Percentiles rank a stretch among this genome's conserved stretches.
phyloP scores from a whole-genome alignment of 1,140 invertebrate species.

The Ptiloglossa arizonensis region DNA sequence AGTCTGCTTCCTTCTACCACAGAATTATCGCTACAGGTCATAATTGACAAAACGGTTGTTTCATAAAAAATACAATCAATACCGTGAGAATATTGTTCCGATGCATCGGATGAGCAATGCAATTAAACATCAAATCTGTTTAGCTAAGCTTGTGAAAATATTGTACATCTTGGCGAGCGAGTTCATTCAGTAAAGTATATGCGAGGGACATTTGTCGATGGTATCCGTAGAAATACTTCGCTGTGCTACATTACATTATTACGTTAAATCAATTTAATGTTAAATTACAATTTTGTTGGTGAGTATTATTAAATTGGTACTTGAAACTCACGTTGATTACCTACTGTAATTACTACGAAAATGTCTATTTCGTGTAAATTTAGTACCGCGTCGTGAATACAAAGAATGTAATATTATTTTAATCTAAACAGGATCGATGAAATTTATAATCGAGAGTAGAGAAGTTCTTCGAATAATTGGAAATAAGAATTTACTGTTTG shows the following conservation, averaged over 20 bases:
- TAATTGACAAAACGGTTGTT: too few species aligned
- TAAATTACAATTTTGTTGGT: slow-evolving; percentile 7
- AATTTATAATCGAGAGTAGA: too few species aligned
- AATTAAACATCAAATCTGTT: slow-evolving; percentile 5
- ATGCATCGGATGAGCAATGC: too few species aligned
- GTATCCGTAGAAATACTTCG: neutral
- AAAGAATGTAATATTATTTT: too few species aligned
- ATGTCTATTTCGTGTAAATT: slow-evolving; percentile 2
- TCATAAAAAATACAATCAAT: too few species aligned
- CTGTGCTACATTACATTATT: slow-evolving; percentile 19
- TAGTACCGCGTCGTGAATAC: too few species aligned
- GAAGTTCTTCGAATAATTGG: too few species aligned
- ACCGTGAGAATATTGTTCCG: too few species aligned
- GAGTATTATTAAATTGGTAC: slow-evolving; percentile 7
- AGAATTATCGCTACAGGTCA: too few species aligned
- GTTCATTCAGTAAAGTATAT: neutral
- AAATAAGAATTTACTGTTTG: too few species aligned
- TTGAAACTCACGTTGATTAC: neutral
- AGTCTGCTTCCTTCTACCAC: too few species aligned
- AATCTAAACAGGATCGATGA: too few species aligned
- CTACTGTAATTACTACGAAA: neutral
- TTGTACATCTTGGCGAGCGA: neutral
- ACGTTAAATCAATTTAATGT: slow-evolving; percentile 1
- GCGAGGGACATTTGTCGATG: neutral
- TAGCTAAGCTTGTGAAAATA: neutral